These are phyloP conservation scores for Ceratitis capitata DNA, from an alignment of 1,140 invertebrate species.

Conservation along the genomic window DNA sequence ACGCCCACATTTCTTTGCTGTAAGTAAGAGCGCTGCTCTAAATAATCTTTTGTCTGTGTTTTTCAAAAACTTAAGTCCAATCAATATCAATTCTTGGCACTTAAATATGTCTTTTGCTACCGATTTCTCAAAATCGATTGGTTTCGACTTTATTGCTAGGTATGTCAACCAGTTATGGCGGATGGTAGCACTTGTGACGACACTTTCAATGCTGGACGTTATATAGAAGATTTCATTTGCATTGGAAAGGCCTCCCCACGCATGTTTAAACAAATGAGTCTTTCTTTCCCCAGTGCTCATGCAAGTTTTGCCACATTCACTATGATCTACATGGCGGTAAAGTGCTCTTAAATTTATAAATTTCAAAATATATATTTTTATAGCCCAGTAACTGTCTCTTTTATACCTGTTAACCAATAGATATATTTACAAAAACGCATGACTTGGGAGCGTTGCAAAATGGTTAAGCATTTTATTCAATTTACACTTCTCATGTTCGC, in stretches of 20 bases:
- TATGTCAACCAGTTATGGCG: constrained; percentile 38
- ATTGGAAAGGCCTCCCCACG: constrained; percentile 68
- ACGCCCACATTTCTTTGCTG: constrained; percentile 88
- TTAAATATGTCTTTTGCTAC: neutral
- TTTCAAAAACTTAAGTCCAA: neutral
- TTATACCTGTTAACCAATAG: constrained; percentile 70
- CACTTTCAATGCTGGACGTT: constrained; percentile 69
- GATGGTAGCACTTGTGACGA: constrained; percentile 48
- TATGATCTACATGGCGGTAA: constrained; percentile 82
- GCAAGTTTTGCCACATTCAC: constrained; percentile 82
- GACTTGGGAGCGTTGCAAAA: constrained; percentile 75
- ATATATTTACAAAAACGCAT: constrained; percentile 84
- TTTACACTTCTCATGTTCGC: constrained; percentile 77
- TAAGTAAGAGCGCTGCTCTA: constrained; percentile 61
- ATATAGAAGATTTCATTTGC: constrained; percentile 75
- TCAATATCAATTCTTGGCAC: neutral
- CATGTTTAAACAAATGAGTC: constrained; percentile 75
- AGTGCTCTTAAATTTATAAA: constrained; percentile 56
- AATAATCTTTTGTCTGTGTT: neutral
- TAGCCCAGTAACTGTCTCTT: neutral
- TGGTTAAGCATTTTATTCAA: constrained; percentile 80
- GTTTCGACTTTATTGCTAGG: neutral
- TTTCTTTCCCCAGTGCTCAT: constrained; percentile 86
- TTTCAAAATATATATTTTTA: neutral
- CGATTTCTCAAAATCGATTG: neutral